Evolutionary conservation across 2,797 vertebrate species (phyloP), one percentile per base, ranked within the genome.

Genomic region (Galaxias olidus): DNA sequence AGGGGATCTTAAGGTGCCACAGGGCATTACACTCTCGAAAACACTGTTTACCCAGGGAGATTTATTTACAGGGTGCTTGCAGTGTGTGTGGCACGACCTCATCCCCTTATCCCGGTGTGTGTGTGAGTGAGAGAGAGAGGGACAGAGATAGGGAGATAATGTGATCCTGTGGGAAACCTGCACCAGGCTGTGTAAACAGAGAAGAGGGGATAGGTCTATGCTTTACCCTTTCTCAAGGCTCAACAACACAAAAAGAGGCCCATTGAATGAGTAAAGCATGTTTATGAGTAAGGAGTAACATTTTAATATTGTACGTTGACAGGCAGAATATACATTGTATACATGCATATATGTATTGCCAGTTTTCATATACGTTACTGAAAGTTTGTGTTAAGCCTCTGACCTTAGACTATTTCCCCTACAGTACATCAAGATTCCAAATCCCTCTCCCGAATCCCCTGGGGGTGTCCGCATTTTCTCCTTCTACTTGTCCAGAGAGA

Each of bases 401-500:
- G 30, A 30, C 30, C 30, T 30, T 6, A 30, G 30, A 30, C 30
- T 30, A 59, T 68, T 74, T 63, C 18, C 65, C 52, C 40, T 17
- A 13, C 70, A 93, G 93, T 90, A 90, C 75, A 83, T 93, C 75
- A 93, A 89, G 86, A 94, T 94, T 65, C 92, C 93, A 14, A 87
- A 87, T 67, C 84, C 90, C 45, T 86, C 86, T 0, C 61, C 84
- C 40, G 88, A 89, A 18, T 80, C 83, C 0, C 74, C 84, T 0
- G 82, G 83, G 15, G 77, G 85, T 63, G 79, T 86, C 11, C 91
- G 88, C 4, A 75, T 95, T 63, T 95, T 96, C 78, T 87, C 93
- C 76, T 96, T 96, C 87, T 90, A 91, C 83, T 79, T 94, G 73
- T 95, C 94, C 72, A 91, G 88, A 13, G 92, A 93, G 89, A 92